Percentiles rank a stretch among this genome's conserved stretches.
Conservation (phyloP, 2,888 invertebrate species). For the Portevinia maculata region DNA sequence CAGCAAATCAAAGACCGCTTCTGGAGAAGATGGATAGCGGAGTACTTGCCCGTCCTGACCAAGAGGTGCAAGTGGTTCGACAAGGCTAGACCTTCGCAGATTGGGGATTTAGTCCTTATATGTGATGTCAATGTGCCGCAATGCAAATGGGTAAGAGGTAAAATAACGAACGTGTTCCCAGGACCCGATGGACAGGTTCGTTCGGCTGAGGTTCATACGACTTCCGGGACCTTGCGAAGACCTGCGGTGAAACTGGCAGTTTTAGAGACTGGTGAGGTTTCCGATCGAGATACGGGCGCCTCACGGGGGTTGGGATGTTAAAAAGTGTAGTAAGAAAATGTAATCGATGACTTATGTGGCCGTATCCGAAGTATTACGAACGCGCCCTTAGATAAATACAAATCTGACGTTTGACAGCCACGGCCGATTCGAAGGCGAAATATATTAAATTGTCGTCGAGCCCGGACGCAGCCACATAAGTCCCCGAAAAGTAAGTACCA, state of each 20-base stretch:
- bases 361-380: no score
- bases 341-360: no score
- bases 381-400: no score
- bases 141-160: constrained; percentile 32
- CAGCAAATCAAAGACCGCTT: constrained; percentile 18
- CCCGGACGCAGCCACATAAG: no score
- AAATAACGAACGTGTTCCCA: constrained; percentile 4
- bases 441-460: no score
- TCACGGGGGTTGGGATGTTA: constrained; percentile 25
- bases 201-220: constrained; percentile 8
- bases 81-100: background rate
- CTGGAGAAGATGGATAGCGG: constrained; percentile 17
- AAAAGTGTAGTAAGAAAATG: no score
- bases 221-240: constrained; percentile 4
- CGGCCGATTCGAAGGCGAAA: no score
- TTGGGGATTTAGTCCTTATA: background rate
- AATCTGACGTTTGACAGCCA: no score
- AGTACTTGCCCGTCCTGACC: constrained; percentile 20
- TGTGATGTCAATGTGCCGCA: background rate
- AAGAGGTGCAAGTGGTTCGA: constrained; percentile 22
- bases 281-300: constrained; percentile 9
- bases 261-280: constrained; percentile 16
- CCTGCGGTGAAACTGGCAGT: constrained; percentile 7
- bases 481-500: no score
- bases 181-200: constrained; percentile 10